These are phyloP conservation scores for Oryzaephilus surinamensis DNA, from an alignment of 1,140 invertebrate genomes.

Conservation along the genomic window DNA sequence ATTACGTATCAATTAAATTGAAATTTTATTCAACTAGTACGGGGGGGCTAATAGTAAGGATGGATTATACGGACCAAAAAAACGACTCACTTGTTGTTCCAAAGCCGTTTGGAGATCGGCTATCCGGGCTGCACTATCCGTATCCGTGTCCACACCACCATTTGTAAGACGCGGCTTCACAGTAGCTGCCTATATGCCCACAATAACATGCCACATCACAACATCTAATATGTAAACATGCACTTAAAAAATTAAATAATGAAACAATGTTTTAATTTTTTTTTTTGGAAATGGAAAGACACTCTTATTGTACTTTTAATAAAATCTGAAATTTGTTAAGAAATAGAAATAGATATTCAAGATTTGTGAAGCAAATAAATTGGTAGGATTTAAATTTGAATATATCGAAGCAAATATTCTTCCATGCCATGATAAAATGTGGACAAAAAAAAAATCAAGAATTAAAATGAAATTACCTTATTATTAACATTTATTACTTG, in stretches of 20 bases:
- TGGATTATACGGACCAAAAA: background rate
- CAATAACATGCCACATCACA: constrained; percentile 33
- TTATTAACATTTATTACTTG: constrained; percentile 31
- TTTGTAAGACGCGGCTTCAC: constrained; percentile 35
- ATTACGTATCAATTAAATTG: background rate
- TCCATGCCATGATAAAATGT: background rate
- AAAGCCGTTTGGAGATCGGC: constrained; percentile 80
- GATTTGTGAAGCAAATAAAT: too few relatives aligned
- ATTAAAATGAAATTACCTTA: constrained; percentile 15
- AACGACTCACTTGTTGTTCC: constrained; percentile 70
- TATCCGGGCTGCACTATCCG: constrained; percentile 50
- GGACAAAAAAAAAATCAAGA: background rate
- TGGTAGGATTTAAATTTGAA: constrained; percentile 8
- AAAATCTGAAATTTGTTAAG: too few relatives aligned
- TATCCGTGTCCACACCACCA: constrained; percentile 33
- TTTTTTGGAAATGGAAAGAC: too few relatives aligned
- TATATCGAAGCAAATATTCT: too few relatives aligned
- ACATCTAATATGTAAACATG: constrained; percentile 29
- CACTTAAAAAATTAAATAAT: constrained; percentile 5
- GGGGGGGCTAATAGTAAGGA: too few relatives aligned
- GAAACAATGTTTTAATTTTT: too few relatives aligned
- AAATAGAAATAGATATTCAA: too few relatives aligned
- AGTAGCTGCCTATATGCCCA: constrained; percentile 27
- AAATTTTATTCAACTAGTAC: background rate
- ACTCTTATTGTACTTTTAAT: too few relatives aligned